Evolutionary conservation across 2,113 vertebrate genomes (phyloP).

Genomic region (Atrichornis clamosus): DNA sequence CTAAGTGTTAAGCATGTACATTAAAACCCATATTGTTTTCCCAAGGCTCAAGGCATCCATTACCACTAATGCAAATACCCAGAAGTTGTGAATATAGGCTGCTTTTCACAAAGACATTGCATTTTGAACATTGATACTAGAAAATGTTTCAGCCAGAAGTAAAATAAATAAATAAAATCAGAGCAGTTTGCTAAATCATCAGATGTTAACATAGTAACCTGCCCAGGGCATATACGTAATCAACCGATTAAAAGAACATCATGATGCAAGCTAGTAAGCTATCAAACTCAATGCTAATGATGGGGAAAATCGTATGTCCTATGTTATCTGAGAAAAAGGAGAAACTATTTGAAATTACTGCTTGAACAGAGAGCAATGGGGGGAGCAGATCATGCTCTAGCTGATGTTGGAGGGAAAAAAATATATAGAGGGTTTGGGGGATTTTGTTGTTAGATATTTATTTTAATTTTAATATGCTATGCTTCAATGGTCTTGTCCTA

Average conservation of each 20-base stretch:
- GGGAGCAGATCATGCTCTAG: neutral
- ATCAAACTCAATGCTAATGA: constrained; percentile 28
- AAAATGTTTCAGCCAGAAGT: neutral
- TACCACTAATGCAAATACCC: neutral
- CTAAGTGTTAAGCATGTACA: neutral
- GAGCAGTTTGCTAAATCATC: constrained; percentile 20
- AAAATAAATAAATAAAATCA: constrained; percentile 54
- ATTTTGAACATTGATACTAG: neutral
- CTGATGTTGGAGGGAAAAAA: neutral
- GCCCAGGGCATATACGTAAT: neutral
- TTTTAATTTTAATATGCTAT: neutral
- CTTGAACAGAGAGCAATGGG: neutral
- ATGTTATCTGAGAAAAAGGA: neutral
- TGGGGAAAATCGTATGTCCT: constrained; percentile 4
- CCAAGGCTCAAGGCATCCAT: neutral
- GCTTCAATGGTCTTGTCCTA: neutral
- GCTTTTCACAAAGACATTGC: neutral
- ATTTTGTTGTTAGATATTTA: neutral
- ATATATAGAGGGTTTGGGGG: rapidly evolving
- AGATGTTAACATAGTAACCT: neutral
- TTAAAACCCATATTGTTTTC: neutral
- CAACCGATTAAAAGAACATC: constrained; percentile 41
- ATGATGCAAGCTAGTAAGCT: neutral
- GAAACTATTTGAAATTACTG: neutral
- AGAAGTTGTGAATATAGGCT: neutral